Percentiles rank a stretch among this genome's conserved stretches.
Evolutionary conservation across 2,113 vertebrate species (phyloP).

Genomic region (Bufo bufo): DNA sequence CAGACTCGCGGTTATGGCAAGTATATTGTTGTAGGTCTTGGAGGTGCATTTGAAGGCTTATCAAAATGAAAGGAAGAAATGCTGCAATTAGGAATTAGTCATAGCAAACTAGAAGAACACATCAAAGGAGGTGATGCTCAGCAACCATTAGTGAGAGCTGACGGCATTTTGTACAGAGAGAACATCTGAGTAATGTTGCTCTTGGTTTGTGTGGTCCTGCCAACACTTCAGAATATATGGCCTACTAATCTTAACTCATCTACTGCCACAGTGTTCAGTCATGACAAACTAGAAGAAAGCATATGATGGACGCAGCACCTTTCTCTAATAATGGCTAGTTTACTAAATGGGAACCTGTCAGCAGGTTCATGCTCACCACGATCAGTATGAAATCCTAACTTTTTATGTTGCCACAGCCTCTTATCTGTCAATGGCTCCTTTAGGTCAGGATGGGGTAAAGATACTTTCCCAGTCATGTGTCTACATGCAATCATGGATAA

Average conservation of each 20-base stretch:
- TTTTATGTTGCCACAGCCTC: no score
- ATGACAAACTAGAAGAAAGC: not conserved
- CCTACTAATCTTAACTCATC: not conserved
- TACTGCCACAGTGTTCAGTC: not conserved
- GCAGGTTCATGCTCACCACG: no score
- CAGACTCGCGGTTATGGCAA: not conserved
- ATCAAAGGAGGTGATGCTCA: conserved; percentile 11
- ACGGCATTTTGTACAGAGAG: conserved; percentile 18
- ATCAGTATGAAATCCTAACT: no score
- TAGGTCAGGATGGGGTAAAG: no score
- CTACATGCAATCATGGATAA: no score
- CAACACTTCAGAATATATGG: not conserved
- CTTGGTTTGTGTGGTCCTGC: not conserved
- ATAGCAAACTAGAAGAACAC: conserved; percentile 12
- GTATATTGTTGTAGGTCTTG: conserved; percentile 26
- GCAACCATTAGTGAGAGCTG: conserved; percentile 1
- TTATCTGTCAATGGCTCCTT: no score
- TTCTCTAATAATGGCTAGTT: no score
- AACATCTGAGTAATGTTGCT: not conserved
- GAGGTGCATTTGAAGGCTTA: conserved; percentile 29
- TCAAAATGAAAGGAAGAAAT: conserved; percentile 15
- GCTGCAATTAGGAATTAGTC: conserved; percentile 44
- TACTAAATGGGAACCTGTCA: no score
- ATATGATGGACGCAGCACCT: no score
- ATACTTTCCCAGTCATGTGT: no score